Evolutionary conservation across 2,888 invertebrate species (phyloP).

Genomic region (Erebia palarica): DNA sequence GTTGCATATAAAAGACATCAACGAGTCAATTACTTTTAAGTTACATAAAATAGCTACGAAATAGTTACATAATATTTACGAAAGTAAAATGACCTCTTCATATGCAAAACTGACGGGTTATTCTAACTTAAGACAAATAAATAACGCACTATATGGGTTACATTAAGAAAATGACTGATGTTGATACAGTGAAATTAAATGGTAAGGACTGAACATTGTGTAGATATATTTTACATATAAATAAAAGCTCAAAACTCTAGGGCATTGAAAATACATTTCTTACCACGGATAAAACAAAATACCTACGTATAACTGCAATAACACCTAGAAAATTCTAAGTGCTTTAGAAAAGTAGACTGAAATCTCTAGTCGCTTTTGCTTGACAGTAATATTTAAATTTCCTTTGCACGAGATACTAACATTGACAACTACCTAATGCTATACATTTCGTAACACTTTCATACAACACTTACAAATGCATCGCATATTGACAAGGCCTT

Average conservation of each 20-base stretch:
- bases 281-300: not conserved
- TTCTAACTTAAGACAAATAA: no score
- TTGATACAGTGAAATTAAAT: no score
- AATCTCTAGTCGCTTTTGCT: not conserved
- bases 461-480: constrained; percentile 38
- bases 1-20: constrained; percentile 29
- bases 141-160: no score
- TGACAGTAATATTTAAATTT: not conserved
- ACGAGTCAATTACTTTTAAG: constrained; percentile 16
- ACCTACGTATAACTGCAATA: not conserved
- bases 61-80: constrained; percentile 2
- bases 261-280: no score
- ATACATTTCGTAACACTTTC: constrained; percentile 42
- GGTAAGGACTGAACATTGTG: no score
- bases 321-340: not conserved
- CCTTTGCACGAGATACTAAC: constrained; percentile 1
- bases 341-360: not conserved
- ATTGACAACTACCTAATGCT: constrained; percentile 24
- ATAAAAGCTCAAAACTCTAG: no score
- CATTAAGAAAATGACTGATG: no score
- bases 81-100: constrained; percentile 6
- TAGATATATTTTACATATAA: no score
- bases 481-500: constrained; percentile 59
- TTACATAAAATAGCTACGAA: constrained; percentile 1
- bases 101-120: not conserved